Evolutionary conservation across 2,888 invertebrate genomes (phyloP), one percentile per base, ranked within the genome.

Genomic region (Platycheirus albimanus): DNA sequence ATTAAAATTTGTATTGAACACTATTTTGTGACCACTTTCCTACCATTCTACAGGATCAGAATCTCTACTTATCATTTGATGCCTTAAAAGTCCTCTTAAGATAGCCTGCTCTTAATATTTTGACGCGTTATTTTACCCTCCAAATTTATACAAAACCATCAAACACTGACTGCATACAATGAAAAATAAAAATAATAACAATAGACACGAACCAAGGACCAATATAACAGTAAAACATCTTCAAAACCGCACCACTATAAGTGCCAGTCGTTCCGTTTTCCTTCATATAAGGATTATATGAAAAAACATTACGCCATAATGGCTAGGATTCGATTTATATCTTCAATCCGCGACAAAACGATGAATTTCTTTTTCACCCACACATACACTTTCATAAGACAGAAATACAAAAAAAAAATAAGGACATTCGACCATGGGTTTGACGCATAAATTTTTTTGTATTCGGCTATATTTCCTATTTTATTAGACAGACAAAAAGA

Each of bases 401-500:
- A n/a, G 13, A 33, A n/a, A n/a, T n/a, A 43, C 10, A 51, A 19
- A 17, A 8, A 36, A 43, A 75, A 41, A 38, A 38, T 54, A 54
- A 71, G 66, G 54, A 43, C 71, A 76, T 67, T 76, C 66, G 76
- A 63, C 51, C 28, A 43, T 13, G 17, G 20, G 36, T 63, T 81
- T 76, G 67, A 76, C 49, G 72, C 64, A 64, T 72, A 71, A 5
- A 58, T 72, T 77, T 72, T 61, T 69, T 72, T 72, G 72, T 78
- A 69, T 56, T 69, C 11, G 69, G 72, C 83, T 56, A 78, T 83
- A 78, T 83, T 83, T 83, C 13, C 72, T 64, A 49, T 83, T 83
- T 83, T 83, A 83, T 83, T 78, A 72, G 78, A 77, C 69, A 72
- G 41, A 78, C 43, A 41, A 15, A 78, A 78, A 64, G 83, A 64